Evolutionary conservation across 2,888 invertebrate species (phyloP), one percentile per base, ranked within the genome.

Genomic region (Conistra vaccinii): DNA sequence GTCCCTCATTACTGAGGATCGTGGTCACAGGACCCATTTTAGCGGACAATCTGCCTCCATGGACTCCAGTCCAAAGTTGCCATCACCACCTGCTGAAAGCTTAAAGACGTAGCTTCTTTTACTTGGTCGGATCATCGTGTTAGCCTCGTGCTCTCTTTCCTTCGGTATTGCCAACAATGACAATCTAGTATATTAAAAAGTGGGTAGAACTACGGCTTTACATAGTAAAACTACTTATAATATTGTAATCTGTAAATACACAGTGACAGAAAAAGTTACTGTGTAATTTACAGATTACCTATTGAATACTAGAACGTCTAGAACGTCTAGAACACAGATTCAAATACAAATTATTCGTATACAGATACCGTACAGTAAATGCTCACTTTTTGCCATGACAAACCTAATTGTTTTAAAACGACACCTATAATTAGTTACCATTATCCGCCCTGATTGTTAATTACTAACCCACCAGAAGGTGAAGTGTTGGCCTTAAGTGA

Each of bases 391-490:
- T 73, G 45, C 32, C 48, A 14, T 51, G 26, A 55, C 1, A 23
- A 45, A 67, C 42, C 51, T 81, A 63, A 83, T 62, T 55, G 58
- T 68, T 70, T 67, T 67, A 67, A 67, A 80, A 84, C 63, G 17
- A 51, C 26, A 67, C 55, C 42, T 63, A 83, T 73, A 79, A 84
- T 84, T 79, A 81, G 73, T 73, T 42, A 53, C 69, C 57, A 73
- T 63, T 80, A 69, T 79, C 75, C 77, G 82, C 82, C 85, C 81
- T 73, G 85, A 85, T 83, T 57, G 62, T 72, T 67, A 17, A 67
- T 73, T 35, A 61, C 65, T 62, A 69, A 69, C 35, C 51, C 55
- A 78, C 45, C 73, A 69, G 78, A 81, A 83, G 85, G 85, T 85
- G 58, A 83, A 62, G 42, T n/a, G 61, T 48, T 71, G 82, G 71